Evolutionary conservation across 2,797 vertebrate species (phyloP), one percentile per base, ranked within the genome.

Genomic region (Sebastes hubbsi): DNA sequence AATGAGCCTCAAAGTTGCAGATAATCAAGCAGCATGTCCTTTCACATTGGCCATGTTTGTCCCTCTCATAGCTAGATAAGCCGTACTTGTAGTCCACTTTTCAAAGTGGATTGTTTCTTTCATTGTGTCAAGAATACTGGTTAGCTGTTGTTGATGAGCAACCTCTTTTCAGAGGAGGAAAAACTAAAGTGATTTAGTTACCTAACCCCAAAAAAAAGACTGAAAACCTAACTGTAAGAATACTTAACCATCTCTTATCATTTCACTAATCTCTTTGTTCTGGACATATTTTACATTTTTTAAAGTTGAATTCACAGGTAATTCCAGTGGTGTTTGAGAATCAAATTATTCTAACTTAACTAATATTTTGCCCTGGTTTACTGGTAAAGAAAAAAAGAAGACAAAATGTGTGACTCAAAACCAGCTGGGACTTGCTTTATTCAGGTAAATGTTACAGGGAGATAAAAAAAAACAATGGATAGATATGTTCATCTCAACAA

Each of bases 361-460:
- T 49, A 20, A 49, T 25, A 64, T 30, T 65, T 62, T 30, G 8
- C 5, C 5, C 38, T 29, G 1, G 12, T 58, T n/a, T 25, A 9
- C 9, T 5, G 11, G 11, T 59, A 16, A 32, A 52, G 4, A 18
- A 52, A 52, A 9, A 71, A 16, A 70, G 25, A 61, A 1, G 0
- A 14, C 13, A 24, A 59, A 60, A 71, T 12, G 8, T 46, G 12
- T 16, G 36, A 67, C 42, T 80, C 60, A 65, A 81, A 83, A 54
- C 10, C 55, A 80, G 49, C 34, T 75, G 42, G 59, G 56, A 70
- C 66, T 81, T 36, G 76, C 76, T 90, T 92, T 89, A 91, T 89
- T 92, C 54, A 61, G 77, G 71, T 61, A 78, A 86, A 80, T 38
- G 59, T 72, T 75, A 84, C 84, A 88, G 63, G 16, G 24, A 75